A percentile compares a stretch with the other conserved stretches of the same genome.
Evolutionary conservation across 2,113 vertebrate species (phyloP).

Genomic region (Gambusia affinis): DNA sequence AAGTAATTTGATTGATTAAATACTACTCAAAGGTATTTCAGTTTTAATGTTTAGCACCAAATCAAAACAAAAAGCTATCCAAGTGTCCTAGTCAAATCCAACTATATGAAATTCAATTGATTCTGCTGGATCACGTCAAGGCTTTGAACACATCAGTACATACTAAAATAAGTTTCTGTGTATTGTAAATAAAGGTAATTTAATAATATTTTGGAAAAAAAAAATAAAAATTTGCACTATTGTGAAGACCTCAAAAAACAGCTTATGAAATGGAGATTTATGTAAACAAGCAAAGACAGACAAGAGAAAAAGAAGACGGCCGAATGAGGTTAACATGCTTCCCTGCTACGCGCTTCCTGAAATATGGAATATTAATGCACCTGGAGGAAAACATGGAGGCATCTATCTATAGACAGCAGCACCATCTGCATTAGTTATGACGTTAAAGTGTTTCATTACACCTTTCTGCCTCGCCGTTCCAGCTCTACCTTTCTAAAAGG

Average conservation of each 20-base stretch:
- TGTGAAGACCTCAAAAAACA: not conserved
- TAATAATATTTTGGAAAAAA: not conserved
- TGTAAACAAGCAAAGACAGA: not conserved
- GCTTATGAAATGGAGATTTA: constrained; percentile 7
- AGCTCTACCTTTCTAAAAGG: constrained; percentile 15
- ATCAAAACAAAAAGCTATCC: not conserved
- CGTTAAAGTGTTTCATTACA: constrained; percentile 53
- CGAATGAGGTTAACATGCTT: constrained; percentile 31
- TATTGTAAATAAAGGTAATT: not conserved
- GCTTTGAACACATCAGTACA: not conserved
- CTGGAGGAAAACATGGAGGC: constrained; percentile 56
- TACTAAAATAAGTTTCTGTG: not conserved
- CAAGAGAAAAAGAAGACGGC: not conserved
- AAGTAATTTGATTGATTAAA: not conserved
- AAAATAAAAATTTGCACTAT: not conserved
- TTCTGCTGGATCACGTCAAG: not conserved
- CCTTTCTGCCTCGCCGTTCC: constrained; percentile 30
- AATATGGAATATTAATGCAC: constrained; percentile 72
- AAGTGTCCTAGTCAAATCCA: not conserved
- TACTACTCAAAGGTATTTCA: not conserved
- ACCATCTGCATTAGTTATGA: constrained; percentile 66
- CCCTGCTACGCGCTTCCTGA: constrained; percentile 55
- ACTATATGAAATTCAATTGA: not conserved
- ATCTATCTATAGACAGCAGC: constrained; percentile 41
- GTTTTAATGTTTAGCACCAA: not conserved